Percentiles rank a stretch among this genome's conserved stretches.
Evolutionary conservation across 2,888 invertebrate species (phyloP).

Genomic region (Drosophila falleni): DNA sequence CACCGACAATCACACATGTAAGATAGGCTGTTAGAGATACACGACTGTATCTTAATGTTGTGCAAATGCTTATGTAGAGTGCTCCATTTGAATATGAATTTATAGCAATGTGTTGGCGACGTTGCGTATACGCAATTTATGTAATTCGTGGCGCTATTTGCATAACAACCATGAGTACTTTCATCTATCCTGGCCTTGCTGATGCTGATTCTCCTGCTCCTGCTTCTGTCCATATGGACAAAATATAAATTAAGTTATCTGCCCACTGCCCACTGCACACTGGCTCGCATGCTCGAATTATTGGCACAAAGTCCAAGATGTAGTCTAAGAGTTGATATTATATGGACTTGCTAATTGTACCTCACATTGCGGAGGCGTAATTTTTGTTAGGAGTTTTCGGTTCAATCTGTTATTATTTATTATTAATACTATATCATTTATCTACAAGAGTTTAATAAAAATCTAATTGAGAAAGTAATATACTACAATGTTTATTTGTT

Average conservation of each 20-base stretch:
- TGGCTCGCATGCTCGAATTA: background rate
- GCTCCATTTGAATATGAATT: conserved; percentile 72
- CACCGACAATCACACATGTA: conserved; percentile 1
- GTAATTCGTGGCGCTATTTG: conserved; percentile 77
- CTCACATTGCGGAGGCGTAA: no score
- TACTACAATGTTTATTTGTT: no score
- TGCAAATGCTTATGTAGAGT: conserved; percentile 66
- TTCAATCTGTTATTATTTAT: background rate
- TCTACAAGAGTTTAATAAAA: no score
- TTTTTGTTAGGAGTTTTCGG: no score
- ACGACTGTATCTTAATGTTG: conserved; percentile 72
- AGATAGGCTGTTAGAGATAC: conserved; percentile 40
- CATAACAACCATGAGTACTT: conserved; percentile 71
- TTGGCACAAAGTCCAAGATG: background rate
- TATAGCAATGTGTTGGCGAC: conserved; percentile 68
- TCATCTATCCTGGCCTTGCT: conserved; percentile 19
- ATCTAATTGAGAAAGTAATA: no score
- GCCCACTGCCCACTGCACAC: conserved; percentile 18
- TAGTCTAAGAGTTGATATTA: no score
- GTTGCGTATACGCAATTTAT: conserved; percentile 78
- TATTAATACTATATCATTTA: background rate
- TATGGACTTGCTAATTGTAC: no score
- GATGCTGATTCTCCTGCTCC: background rate
- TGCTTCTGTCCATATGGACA: conserved; percentile 5
- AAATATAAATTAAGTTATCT: conserved; percentile 29